Conservation (phyloP, 2,888 invertebrate species). For the Zhengitettix transpicula region DNA sequence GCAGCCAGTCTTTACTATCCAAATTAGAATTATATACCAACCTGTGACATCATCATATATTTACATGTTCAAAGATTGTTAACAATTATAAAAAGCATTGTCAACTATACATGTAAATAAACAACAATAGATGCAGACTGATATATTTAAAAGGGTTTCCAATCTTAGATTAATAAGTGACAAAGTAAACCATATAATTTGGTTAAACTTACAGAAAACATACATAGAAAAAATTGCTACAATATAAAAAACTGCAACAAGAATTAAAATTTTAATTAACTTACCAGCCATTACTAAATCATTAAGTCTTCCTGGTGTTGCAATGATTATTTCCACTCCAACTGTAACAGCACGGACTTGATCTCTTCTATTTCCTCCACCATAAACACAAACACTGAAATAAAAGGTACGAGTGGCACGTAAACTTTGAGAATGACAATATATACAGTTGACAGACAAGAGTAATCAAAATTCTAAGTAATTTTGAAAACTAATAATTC, state of each 20-base stretch:
- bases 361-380: constrained; percentile 65
- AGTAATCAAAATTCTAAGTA: neutral
- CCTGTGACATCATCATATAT: no score
- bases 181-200: no score
- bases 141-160: neutral
- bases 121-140: no score
- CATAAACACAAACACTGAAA: constrained; percentile 71
- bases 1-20: no score
- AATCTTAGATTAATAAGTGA: no score
- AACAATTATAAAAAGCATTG: no score
- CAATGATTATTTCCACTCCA: constrained; percentile 90
- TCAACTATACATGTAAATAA: no score
- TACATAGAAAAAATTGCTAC: neutral
- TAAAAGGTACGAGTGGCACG: constrained; percentile 4
- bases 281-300: constrained; percentile 56
- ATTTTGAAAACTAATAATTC: neutral
- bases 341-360: constrained; percentile 56
- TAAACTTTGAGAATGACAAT: neutral
- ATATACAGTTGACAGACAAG: no score
- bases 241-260: neutral
- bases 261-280: neutral
- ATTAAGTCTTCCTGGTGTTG: constrained; percentile 85
- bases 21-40: no score
- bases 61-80: no score
- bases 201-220: no score